These are phyloP conservation scores for Eupithecia vulgata DNA, from an alignment of 2,888 invertebrate genomes.

Conservation along the genomic window DNA sequence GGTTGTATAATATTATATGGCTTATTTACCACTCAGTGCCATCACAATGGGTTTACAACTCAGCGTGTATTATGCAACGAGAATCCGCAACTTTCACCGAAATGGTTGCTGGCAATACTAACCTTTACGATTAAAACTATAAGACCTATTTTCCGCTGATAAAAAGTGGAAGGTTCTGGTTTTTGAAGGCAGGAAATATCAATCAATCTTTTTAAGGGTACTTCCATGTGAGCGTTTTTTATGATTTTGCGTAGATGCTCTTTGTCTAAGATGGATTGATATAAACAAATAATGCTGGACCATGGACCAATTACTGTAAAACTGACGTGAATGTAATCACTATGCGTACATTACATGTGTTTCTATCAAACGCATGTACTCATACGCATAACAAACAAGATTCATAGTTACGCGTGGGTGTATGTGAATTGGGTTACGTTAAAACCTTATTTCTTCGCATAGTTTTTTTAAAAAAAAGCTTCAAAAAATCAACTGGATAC, in stretches of 20 bases:
- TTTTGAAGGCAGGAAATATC: not conserved
- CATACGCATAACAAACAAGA: no score
- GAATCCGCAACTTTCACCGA: constrained; percentile 11
- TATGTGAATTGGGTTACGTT: no score
- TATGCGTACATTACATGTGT: no score
- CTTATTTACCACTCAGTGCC: not conserved
- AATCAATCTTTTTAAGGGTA: constrained; percentile 3
- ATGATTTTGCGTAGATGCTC: not conserved
- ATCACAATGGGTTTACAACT: constrained; percentile 8
- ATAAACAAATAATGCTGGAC: no score
- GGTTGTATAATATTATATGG: constrained; percentile 2
- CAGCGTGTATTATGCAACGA: constrained; percentile 3
- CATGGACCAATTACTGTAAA: no score
- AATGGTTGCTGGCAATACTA: not conserved
- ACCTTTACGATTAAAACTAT: not conserved
- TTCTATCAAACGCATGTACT: no score
- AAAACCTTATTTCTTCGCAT: no score
- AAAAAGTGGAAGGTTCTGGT: not conserved
- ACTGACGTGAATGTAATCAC: no score
- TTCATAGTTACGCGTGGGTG: no score
- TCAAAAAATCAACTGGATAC: no score
- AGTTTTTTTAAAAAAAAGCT: no score
- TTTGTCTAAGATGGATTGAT: not conserved
- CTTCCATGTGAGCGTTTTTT: not conserved
- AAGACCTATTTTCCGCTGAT: not conserved